phyloP scores from a whole-genome alignment of 2,113 vertebrate genomes.

The Sinocyclocheilus grahami region DNA sequence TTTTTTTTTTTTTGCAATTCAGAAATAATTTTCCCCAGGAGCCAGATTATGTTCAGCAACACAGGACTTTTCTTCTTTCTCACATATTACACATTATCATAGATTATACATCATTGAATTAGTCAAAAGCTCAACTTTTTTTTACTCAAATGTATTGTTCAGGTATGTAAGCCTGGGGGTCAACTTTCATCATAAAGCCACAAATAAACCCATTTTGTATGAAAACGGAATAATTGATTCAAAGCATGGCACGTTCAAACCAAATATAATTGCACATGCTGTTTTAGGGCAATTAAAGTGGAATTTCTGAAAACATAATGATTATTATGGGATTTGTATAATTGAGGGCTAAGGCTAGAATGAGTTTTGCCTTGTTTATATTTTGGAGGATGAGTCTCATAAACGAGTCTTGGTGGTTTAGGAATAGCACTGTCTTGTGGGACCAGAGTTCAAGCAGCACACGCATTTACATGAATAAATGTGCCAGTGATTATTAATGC shows the following conservation, averaged over 20 bases:
- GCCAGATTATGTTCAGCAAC: background rate
- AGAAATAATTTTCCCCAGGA: background rate
- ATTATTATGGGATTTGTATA: slow-evolving; percentile 74
- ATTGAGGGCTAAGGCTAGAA: slow-evolving; percentile 69
- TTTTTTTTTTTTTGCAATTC: background rate
- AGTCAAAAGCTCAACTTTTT: background rate
- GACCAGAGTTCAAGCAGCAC: slow-evolving; percentile 40
- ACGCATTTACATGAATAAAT: slow-evolving; percentile 47
- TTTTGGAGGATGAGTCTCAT: slow-evolving; percentile 50
- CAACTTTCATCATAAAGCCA: slow-evolving; percentile 44
- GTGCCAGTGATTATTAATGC: slow-evolving; percentile 52
- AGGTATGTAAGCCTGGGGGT: background rate
- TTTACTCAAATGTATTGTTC: background rate
- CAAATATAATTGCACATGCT: slow-evolving; percentile 67
- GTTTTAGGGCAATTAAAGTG: slow-evolving; percentile 72
- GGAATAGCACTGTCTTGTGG: slow-evolving; percentile 40
- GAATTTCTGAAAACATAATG: slow-evolving; percentile 70
- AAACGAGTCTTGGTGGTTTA: slow-evolving; percentile 45
- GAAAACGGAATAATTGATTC: slow-evolving; percentile 70
- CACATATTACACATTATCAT: background rate
- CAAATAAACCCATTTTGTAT: slow-evolving; percentile 61
- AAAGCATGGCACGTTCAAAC: slow-evolving; percentile 70
- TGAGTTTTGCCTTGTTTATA: slow-evolving; percentile 57
- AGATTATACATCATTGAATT: background rate
- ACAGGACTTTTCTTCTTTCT: background rate